Percentiles rank a stretch among this genome's conserved stretches.
Evolutionary conservation across 2,888 invertebrate genomes (phyloP).

Genomic region (Neuroscelio doddi): DNA sequence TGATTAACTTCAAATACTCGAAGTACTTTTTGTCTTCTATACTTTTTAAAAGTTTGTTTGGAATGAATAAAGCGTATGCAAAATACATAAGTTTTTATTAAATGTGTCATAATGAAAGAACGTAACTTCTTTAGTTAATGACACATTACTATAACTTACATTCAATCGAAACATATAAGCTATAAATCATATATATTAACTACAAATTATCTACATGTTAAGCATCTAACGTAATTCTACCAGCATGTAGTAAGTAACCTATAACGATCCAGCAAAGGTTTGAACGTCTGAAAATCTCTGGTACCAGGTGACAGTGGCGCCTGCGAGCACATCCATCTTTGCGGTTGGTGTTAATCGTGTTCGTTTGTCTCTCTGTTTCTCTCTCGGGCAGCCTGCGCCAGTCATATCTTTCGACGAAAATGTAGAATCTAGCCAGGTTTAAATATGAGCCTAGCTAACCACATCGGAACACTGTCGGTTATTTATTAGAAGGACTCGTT

Average conservation of each 20-base stretch:
- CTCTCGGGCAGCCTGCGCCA: background rate
- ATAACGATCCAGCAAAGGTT: constrained; percentile 32
- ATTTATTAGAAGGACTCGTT: constrained; percentile 69
- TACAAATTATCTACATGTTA: constrained; percentile 27
- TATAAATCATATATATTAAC: constrained; percentile 21
- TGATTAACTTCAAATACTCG: too few species aligned
- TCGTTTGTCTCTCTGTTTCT: constrained; percentile 50
- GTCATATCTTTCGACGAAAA: constrained; percentile 24
- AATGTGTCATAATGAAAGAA: too few species aligned
- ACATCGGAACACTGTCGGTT: constrained; percentile 52
- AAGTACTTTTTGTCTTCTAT: too few species aligned
- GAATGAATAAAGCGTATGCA: too few species aligned
- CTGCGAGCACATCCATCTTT: constrained; percentile 69
- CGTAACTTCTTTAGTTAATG: too few species aligned
- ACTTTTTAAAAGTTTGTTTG: too few species aligned
- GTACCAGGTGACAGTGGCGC: constrained; percentile 70
- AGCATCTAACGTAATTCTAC: constrained; percentile 40
- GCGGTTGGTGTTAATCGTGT: constrained; percentile 47
- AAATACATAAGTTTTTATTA: too few species aligned
- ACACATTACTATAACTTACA: background rate
- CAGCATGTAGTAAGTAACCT: constrained; percentile 36
- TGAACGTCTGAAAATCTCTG: constrained; percentile 57
- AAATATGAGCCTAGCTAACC: constrained; percentile 15
- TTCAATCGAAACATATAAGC: constrained; percentile 20
- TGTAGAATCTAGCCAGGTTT: constrained; percentile 21